Base-by-base conservation (phyloP, 2,888 invertebrate species). In the Sylvicola cinctus region DNA sequence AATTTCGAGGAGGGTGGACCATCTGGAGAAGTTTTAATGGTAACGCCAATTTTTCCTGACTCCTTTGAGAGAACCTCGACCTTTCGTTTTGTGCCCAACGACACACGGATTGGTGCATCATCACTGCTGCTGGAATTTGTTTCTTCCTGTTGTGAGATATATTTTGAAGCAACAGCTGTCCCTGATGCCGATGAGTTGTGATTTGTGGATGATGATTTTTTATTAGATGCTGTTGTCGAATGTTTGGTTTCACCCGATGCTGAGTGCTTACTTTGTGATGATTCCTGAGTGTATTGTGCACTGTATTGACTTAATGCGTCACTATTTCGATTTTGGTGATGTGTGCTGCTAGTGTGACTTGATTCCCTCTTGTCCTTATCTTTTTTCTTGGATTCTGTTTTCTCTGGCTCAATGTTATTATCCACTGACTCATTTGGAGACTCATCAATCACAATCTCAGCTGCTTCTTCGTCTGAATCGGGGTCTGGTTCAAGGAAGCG, bases 41-140 rank as follows among this genome's bases (percentile, higher is more conserved):
- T 85, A 32, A 87, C 84, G 32, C 87, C 87, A 44, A 85, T 85
- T 60, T 85, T 85, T 4, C 85, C 85, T 3, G 83, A 83, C 53
- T 84, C 85, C 46, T 78, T 76, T 28, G 75, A 75, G 30, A 84
- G 63, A 4, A 85, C 84, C 49, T 85, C 85, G 0, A 83, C 85
- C 58, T 85, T 85, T 47, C 85, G 68, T 53, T 87, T 85, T 30
- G 79, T 73, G 23, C 74, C 71, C 20, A 68, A 61, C n/a, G 62
- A 61, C 13, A 63, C 63, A 13, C 14, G 28, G 6, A 68, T 58
- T 2, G 71, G 63, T 16, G 65, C 61, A 42, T 69, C 65, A 42
- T 70, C 68, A 39, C 70, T 70, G 39, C 71, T 71, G 43, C 63
- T 67, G 5, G 68, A 64, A 43, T 70, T 70, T 7, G 65, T 65